These are phyloP conservation scores for Pseudorectes ferrugineus DNA, from an alignment of 2,113 vertebrate genomes.

Conservation along the genomic window DNA sequence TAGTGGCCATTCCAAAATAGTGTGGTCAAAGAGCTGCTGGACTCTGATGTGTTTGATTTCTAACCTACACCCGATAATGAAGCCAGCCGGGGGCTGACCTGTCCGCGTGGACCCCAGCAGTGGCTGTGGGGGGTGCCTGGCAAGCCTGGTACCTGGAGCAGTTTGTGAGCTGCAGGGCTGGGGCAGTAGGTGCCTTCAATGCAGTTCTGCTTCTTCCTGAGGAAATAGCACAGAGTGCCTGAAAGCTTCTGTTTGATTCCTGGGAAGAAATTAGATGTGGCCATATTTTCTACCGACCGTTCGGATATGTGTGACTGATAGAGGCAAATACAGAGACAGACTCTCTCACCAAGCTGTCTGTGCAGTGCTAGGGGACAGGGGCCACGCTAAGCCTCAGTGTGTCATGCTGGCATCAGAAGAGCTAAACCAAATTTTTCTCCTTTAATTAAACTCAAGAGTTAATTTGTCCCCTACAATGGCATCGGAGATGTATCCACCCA, in stretches of 20 bases:
- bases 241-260: not conserved
- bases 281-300: rapidly evolving
- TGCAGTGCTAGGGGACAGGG: not conserved
- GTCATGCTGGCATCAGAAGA: not conserved
- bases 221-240: not conserved
- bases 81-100: not conserved
- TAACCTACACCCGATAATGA: rapidly evolving
- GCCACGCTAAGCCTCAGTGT: not conserved
- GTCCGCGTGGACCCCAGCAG: rapidly evolving
- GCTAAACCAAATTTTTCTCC: not conserved
- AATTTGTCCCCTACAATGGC: not conserved
- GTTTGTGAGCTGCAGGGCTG: not conserved
- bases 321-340: not conserved
- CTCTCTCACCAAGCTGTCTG: not conserved
- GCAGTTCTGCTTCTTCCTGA: not conserved
- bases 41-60: not conserved
- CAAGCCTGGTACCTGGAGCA: not conserved
- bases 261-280: not conserved
- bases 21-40: not conserved
- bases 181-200: rapidly evolving
- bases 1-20: not conserved
- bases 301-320: not conserved
- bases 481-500: not conserved
- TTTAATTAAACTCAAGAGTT: not conserved
- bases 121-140: rapidly evolving